These are phyloP conservation scores for Brotula barbata DNA, from an alignment of 2,797 vertebrate genomes.

Conservation along the genomic window DNA sequence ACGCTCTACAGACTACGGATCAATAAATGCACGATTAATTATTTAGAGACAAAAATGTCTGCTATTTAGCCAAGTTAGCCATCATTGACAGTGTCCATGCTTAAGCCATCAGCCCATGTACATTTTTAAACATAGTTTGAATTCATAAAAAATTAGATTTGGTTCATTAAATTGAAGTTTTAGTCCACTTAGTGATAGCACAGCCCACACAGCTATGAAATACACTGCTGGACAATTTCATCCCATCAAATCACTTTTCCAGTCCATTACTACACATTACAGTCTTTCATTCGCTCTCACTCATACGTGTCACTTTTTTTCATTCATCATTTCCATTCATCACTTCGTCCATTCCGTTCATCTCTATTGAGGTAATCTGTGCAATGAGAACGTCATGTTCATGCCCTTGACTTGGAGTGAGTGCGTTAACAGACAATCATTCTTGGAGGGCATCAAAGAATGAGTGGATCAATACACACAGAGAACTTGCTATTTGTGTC, in stretches of 20 bases:
- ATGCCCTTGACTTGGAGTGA: conserved; percentile 13
- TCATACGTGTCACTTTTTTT: neutral
- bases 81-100: no score
- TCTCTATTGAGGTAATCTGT: neutral
- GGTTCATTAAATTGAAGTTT: neutral
- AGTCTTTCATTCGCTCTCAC: neutral
- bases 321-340: conserved; percentile 1
- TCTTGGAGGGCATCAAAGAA: conserved; percentile 34
- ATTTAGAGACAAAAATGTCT: no score
- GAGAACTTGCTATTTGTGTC: conserved; percentile 50
- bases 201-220: no score
- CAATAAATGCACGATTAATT: no score
- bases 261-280: neutral
- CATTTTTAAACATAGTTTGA: no score
- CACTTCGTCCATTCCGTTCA: neutral
- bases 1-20: no score
- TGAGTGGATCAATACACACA: conserved; percentile 46
- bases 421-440: conserved; percentile 21
- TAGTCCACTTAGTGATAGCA: neutral
- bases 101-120: no score
- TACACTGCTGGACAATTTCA: no score
- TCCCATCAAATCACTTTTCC: neutral
- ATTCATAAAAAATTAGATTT: neutral
- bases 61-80: no score
- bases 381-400: neutral